Evolutionary conservation across 2,797 vertebrate species (phyloP), one percentile per base, ranked within the genome.

Genomic region (Micropoecilia bifurca): DNA sequence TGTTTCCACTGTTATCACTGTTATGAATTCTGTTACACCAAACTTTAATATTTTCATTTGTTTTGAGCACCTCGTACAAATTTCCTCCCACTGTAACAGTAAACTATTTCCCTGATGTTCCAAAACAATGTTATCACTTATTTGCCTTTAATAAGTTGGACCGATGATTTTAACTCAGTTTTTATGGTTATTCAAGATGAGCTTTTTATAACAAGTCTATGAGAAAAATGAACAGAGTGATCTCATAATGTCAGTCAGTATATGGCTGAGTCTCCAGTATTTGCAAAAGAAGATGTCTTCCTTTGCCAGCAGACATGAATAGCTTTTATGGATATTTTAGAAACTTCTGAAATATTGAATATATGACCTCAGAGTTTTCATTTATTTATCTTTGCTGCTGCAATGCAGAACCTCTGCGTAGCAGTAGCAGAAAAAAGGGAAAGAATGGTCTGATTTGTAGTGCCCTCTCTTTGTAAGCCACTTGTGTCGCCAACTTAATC

Each of bases 401-500:
- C 73, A 20, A 48, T 77, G 66, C 74, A 80, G 74, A 82, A 47
- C 22, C 10, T 25, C 50, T 55, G 14, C 9, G 30, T 22, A 33
- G 4, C 55, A 8, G 18, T 59, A 30, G 39, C 33, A 71, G 45
- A 48, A 5, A 50, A 39, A 74, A 36, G 36, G 3, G 33, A 46
- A 68, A 36, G 12, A 74, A n/a, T 18, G 20, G 6, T 25, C 16
- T 72, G 46, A 73, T 63, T 79, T 84, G 33, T 71, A 20, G 72
- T 48, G 59, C 61, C 8, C 36, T 78, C 47, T 77, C 50, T 85
- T 90, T 25, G 14, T 88, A 91, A 88, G 81, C 80, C 48, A 80
- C 85, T 81, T 30, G 46, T 66, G 83, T 83, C 72, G 39, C 84
- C 79, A 71, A 77, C 82, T 48, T 87, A 89, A 92, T 89, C 81